These are phyloP conservation scores for Pyralis farinalis DNA, from an alignment of 2,888 invertebrate species.

Conservation along the genomic window DNA sequence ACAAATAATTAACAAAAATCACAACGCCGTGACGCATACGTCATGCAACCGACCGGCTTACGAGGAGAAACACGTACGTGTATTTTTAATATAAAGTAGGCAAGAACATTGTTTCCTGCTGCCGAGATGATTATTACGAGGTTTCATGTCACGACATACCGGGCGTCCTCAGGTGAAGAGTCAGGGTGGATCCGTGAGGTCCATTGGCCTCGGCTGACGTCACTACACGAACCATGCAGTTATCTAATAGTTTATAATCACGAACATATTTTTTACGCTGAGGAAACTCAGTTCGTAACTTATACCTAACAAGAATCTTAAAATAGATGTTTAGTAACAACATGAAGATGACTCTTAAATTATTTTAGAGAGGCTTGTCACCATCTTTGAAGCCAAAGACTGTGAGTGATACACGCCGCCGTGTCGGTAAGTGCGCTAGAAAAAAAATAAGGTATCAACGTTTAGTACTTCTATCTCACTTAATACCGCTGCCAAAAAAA, in stretches of 20 bases:
- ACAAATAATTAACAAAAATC: constrained; percentile 22
- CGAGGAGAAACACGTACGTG: background rate
- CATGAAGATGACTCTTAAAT: too few relatives aligned
- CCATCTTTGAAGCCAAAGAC: too few relatives aligned
- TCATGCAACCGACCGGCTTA: background rate
- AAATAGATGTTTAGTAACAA: background rate
- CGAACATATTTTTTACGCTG: constrained; percentile 22
- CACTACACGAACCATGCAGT: constrained; percentile 42
- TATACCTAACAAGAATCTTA: background rate
- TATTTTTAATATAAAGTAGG: background rate
- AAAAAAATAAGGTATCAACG: too few relatives aligned
- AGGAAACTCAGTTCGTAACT: background rate
- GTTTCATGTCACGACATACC: constrained; percentile 50
- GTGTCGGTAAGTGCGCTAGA: too few relatives aligned
- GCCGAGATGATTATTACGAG: constrained; percentile 32
- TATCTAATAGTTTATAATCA: constrained; percentile 43
- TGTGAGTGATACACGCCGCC: too few relatives aligned
- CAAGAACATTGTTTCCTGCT: constrained; percentile 45
- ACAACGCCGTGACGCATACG: constrained; percentile 35
- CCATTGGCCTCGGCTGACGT: constrained; percentile 55
- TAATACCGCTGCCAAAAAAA: too few relatives aligned
- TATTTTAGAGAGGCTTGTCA: too few relatives aligned
- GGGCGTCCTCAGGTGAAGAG: constrained; percentile 43
- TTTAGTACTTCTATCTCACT: too few relatives aligned
- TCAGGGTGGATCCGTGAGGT: constrained; percentile 40